A percentile compares a stretch with the other conserved stretches of the same genome.
phyloP scores from a whole-genome alignment of 2,888 invertebrate genomes.

The Allolobophora icterica region DNA sequence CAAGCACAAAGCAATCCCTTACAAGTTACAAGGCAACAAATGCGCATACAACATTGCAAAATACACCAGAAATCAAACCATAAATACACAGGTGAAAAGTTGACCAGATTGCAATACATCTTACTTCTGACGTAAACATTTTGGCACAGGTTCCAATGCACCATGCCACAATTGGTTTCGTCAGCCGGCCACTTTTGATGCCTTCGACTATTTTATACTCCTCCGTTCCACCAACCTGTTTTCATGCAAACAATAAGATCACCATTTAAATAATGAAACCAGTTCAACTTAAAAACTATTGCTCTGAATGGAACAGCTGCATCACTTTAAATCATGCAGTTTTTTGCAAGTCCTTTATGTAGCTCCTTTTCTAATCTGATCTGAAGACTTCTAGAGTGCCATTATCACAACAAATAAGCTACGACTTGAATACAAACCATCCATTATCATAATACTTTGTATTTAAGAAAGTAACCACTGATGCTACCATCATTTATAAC shows the following conservation, averaged over 20 bases:
- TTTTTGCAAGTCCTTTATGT: not conserved
- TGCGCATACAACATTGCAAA: not conserved
- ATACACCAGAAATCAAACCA: not conserved
- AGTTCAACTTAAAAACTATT: not conserved
- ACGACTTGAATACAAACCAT: no score
- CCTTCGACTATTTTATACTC: constrained; percentile 95
- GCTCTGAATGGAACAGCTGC: not conserved
- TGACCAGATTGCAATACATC: not conserved
- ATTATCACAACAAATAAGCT: not conserved
- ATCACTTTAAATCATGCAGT: not conserved
- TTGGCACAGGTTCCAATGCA: constrained; percentile 85
- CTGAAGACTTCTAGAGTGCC: not conserved
- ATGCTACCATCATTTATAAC: no score
- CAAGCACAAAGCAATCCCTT: not conserved
- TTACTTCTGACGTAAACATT: constrained; percentile 68
- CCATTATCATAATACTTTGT: no score
- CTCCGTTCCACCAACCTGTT: constrained; percentile 92
- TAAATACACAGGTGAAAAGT: not conserved
- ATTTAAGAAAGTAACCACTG: no score
- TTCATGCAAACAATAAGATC: not conserved
- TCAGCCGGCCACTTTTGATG: constrained; percentile 79
- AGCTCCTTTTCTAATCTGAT: not conserved
- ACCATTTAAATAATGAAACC: not conserved
- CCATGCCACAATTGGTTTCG: constrained; percentile 96
- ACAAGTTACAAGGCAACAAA: not conserved